A percentile compares a stretch with the other conserved stretches of the same genome.
phyloP scores from a whole-genome alignment of 1,140 invertebrate genomes.

The Drosophila suzukii region DNA sequence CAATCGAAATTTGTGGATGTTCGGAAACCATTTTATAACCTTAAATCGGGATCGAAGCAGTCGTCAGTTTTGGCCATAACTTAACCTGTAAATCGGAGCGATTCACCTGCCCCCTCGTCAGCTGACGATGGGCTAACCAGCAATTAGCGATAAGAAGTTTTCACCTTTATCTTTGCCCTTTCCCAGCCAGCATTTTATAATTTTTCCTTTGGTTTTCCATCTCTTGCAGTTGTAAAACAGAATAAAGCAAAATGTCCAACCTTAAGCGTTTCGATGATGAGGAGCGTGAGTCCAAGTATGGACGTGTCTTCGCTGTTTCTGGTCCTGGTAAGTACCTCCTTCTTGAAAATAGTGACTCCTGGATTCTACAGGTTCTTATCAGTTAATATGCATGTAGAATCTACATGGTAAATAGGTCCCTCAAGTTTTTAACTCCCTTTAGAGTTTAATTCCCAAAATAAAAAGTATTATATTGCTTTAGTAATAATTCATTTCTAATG shows the following conservation, averaged over 20 bases:
- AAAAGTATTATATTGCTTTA: too few relatives aligned
- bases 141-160: slow-evolving; percentile 52
- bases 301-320: slow-evolving; percentile 98
- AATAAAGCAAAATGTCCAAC: slow-evolving; percentile 85
- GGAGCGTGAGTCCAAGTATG: slow-evolving; percentile 95
- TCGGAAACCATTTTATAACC: slow-evolving; percentile 1
- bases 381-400: too few relatives aligned
- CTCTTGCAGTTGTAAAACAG: slow-evolving; percentile 57
- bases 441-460: too few relatives aligned
- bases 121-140: slow-evolving; percentile 41
- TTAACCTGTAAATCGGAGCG: neutral
- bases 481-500: too few relatives aligned
- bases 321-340: slow-evolving; percentile 92
- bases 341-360: neutral
- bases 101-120: slow-evolving; percentile 35
- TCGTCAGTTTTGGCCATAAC: neutral
- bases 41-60: neutral
- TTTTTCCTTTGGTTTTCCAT: neutral
- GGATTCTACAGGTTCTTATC: neutral
- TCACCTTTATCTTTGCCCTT: slow-evolving; percentile 29
- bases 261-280: slow-evolving; percentile 92
- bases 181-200: slow-evolving; percentile 17
- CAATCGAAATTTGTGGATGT: slow-evolving; percentile 14
- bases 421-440: too few relatives aligned
- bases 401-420: too few relatives aligned